These are phyloP conservation scores for Semnornis frantzii DNA, from an alignment of 2,113 vertebrate genomes.

Conservation along the genomic window DNA sequence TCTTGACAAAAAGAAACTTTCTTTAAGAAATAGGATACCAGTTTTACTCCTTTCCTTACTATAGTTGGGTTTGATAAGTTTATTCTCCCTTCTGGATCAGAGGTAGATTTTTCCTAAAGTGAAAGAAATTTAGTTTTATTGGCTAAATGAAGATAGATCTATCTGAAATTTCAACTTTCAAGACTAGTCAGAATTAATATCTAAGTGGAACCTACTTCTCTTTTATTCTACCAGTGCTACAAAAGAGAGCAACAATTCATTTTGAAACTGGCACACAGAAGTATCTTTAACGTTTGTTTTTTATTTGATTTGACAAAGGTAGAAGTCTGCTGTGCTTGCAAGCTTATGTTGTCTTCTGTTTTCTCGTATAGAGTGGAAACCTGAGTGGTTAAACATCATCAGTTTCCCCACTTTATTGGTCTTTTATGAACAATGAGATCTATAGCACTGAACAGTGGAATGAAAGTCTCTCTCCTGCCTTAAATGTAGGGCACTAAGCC, in stretches of 20 bases:
- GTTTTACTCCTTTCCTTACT: neutral
- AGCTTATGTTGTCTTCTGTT: constrained; percentile 22
- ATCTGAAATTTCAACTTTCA: neutral
- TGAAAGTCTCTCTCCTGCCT: neutral
- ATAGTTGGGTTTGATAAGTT: neutral
- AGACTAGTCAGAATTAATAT: neutral
- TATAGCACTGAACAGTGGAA: neutral
- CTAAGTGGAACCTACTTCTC: neutral
- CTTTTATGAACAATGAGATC: neutral
- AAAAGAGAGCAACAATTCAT: neutral
- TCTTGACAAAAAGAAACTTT: neutral
- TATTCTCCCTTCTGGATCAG: neutral
- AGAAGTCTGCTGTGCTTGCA: constrained; percentile 33
- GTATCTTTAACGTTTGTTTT: constrained; percentile 49
- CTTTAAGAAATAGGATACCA: neutral
- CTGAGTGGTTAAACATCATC: neutral
- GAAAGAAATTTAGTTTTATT: constrained; percentile 17
- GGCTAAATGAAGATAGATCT: constrained; percentile 8
- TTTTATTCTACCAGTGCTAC: neutral
- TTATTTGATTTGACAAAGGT: constrained; percentile 51
- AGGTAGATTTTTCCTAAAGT: constrained; percentile 11
- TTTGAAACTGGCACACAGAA: neutral
- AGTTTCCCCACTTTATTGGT: neutral
- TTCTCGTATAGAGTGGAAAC: constrained; percentile 5
- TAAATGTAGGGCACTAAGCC: neutral